Conservation (phyloP, 2,888 invertebrate genomes). For the Cataglyphis rosenhaueri region DNA sequence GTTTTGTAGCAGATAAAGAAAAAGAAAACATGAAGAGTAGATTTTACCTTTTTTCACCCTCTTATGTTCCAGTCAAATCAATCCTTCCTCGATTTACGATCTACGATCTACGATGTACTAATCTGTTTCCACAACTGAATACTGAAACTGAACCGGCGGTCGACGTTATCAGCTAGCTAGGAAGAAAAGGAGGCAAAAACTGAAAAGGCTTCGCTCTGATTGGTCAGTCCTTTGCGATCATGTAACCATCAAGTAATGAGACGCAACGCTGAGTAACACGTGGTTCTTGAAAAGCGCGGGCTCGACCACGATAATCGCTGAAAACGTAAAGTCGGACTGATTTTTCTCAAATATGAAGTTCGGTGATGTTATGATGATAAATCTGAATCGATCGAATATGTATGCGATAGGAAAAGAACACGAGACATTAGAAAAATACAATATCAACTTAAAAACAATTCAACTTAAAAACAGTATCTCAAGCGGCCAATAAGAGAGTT, state of each 20-base stretch:
- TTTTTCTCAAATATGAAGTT: neutral
- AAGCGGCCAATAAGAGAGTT: slow-evolving; percentile 30
- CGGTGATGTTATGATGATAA: neutral
- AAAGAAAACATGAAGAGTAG: too few species aligned
- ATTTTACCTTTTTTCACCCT: too few species aligned
- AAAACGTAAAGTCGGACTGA: neutral
- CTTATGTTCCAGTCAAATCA: too few species aligned
- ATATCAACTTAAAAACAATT: neutral
- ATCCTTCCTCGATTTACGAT: too few species aligned
- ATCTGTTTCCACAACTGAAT: too few species aligned
- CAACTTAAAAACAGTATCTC: neutral
- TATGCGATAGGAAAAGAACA: neutral
- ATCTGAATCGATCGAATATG: neutral
- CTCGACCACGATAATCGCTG: neutral
- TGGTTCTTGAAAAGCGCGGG: neutral
- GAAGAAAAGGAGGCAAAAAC: too few species aligned
- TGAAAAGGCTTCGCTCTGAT: neutral
- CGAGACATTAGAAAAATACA: too few species aligned
- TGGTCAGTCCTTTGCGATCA: neutral
- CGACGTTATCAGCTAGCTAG: too few species aligned
- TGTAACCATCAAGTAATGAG: neutral
- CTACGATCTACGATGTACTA: too few species aligned
- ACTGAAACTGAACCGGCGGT: too few species aligned
- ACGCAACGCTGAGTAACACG: neutral
- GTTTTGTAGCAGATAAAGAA: too few species aligned